These are phyloP conservation scores for Dinomys branickii DNA, from an alignment of 2,113 vertebrate genomes.

Conservation along the genomic window DNA sequence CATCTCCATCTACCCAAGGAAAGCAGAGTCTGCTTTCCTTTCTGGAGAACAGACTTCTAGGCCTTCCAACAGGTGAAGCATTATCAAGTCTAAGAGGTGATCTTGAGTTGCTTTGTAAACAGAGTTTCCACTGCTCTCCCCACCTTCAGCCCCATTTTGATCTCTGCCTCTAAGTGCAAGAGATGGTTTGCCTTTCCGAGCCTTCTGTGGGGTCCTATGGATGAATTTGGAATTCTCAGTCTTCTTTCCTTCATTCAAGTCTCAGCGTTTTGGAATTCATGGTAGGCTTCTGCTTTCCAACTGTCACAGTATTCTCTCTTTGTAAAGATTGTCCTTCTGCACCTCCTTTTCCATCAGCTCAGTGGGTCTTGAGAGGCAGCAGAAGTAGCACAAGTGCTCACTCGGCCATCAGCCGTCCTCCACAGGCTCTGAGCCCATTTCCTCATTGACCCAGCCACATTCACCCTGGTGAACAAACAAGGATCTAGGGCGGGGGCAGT, in stretches of 20 bases:
- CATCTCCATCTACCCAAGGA: too few relatives aligned
- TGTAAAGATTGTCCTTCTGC: background rate
- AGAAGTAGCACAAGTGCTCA: background rate
- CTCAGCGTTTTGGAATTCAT: background rate
- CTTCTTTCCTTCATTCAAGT: background rate
- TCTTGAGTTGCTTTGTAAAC: background rate
- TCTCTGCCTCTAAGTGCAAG: background rate
- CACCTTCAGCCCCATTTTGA: background rate
- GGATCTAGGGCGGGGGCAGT: background rate
- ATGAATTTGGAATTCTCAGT: background rate
- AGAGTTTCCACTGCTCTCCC: background rate
- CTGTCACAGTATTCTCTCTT: background rate
- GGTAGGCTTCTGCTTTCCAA: background rate
- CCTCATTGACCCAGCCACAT: background rate
- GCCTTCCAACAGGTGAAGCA: background rate
- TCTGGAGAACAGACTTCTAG: background rate
- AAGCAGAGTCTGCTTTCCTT: background rate
- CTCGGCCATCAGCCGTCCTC: background rate
- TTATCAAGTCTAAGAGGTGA: background rate
- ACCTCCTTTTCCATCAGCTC: background rate
- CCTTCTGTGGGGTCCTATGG: background rate
- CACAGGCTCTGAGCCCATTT: background rate
- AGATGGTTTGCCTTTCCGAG: background rate
- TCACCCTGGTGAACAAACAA: background rate
- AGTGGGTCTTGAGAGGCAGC: background rate